Evolutionary conservation across 2,797 vertebrate genomes (phyloP).

Genomic region (Prionace glauca): DNA sequence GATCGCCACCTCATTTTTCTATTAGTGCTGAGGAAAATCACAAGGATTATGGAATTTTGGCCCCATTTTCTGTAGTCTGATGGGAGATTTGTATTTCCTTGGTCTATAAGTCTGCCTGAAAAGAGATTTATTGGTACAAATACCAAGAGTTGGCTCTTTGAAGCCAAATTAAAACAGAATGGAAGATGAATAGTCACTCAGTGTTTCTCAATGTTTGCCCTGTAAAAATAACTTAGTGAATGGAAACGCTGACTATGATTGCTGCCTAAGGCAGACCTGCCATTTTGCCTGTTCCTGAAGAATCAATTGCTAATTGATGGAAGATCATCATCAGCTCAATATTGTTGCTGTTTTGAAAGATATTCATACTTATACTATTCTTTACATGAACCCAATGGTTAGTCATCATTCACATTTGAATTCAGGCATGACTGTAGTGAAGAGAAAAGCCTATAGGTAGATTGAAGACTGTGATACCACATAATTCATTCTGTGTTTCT

Average conservation of each 20-base stretch:
- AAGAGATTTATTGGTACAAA: conserved; percentile 14
- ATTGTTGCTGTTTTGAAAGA: background rate
- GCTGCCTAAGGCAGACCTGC: background rate
- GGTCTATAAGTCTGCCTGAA: background rate
- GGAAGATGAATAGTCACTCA: background rate
- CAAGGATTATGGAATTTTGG: background rate
- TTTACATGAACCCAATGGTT: background rate
- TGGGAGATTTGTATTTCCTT: background rate
- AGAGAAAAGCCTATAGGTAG: background rate
- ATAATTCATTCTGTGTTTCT: background rate
- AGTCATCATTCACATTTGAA: background rate
- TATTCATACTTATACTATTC: background rate
- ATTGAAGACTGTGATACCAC: background rate
- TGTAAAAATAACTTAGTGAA: background rate
- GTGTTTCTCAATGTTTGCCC: background rate
- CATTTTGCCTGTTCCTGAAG: background rate
- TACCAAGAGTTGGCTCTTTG: background rate
- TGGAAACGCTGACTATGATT: background rate
- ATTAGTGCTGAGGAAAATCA: background rate
- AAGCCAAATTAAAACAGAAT: conserved; percentile 15
- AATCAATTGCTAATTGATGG: background rate
- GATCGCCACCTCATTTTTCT: background rate
- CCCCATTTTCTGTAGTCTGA: background rate
- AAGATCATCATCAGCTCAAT: background rate
- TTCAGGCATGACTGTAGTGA: background rate